phyloP scores from a whole-genome alignment of 2,888 invertebrate species.

The Pseudanteris insignis region DNA sequence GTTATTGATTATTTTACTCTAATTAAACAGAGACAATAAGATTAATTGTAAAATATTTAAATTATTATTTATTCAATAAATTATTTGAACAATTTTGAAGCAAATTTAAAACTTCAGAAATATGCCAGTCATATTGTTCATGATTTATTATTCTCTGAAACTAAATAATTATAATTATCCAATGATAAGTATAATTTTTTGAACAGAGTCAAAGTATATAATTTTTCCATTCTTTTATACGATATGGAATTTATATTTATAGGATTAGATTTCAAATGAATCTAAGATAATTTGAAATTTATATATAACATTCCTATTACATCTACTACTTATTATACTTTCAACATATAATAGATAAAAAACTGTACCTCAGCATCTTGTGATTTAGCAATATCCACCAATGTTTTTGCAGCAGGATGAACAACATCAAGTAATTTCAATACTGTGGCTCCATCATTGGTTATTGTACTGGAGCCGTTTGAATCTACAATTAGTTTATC shows the following conservation, averaged over 20 bases:
- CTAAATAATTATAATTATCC: slow-evolving; percentile 10
- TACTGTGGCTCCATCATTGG: slow-evolving; percentile 99
- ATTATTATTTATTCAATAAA: background rate
- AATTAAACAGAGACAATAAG: no score
- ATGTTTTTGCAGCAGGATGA: slow-evolving; percentile 96
- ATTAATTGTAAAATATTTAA: slow-evolving; percentile 19
- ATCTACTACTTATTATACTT: no score
- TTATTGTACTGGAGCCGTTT: slow-evolving; percentile 92
- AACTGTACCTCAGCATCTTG: slow-evolving; percentile 99
- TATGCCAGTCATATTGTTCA: slow-evolving; percentile 56
- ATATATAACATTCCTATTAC: no score
- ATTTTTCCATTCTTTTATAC: no score
- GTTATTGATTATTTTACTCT: no score
- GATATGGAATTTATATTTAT: no score
- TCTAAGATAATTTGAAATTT: no score
- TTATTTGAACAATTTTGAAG: slow-evolving; percentile 52
- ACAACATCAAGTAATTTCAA: slow-evolving; percentile 97
- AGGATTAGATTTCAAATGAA: no score
- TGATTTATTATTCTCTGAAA: slow-evolving; percentile 52
- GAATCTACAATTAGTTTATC: slow-evolving; percentile 96
- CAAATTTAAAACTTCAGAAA: slow-evolving; percentile 49
- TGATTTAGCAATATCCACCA: slow-evolving; percentile 99
- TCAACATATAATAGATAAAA: no score
- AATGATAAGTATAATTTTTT: slow-evolving; percentile 7
- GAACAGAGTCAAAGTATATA: no score